Evolutionary conservation across 2,797 vertebrate species (phyloP), one percentile per base, ranked within the genome.

Genomic region (Melanotaenia pygmaea): DNA sequence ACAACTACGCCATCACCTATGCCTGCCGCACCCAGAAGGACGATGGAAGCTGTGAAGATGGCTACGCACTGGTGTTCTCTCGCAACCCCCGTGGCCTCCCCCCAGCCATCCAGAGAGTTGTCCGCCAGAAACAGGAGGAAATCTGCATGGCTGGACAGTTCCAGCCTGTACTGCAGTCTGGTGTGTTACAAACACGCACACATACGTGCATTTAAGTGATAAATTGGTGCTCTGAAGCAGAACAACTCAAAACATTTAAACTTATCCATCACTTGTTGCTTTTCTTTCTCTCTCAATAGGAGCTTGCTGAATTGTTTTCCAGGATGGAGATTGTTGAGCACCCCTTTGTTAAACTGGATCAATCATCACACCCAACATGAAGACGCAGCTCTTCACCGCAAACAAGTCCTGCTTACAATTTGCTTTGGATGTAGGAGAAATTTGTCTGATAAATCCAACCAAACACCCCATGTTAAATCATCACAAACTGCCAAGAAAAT

Each of bases 1-100:
- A 97, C 61, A 96, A 96, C 93, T 98, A 97, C 2, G 96, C 97
- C 77, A 94, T 98, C 77, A 98, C 97, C 70, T 98, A 98, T 0
- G 95, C 96, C 72, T 98, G 97, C 93, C 96, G 97, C 76, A 92
- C 92, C 20, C 79, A 96, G 78, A 97, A 95, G 79, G 96, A 96
- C 0, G 96, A 98, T 0, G 96, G 97, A 53, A 94, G 93, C 78
- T 98, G 96, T 1, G 94, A 96, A 0, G 96, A 97, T 0, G 96
- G 97, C 67, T 98, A 97, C 14, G 81, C 96, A 78, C 69, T 98
- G 5, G 71, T 98, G 82, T 98, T 98, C 93, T 97, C 97, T 6
- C 96, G 96, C 59, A 97, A 96, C 67, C 96, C 96, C 57, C 96
- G 93, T 0, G 97, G 96, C 51, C 93, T 98, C 45, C 94, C 96